These are phyloP conservation scores for Chlorodrepanis virens DNA, from an alignment of 2,113 vertebrate genomes.

Conservation along the genomic window DNA sequence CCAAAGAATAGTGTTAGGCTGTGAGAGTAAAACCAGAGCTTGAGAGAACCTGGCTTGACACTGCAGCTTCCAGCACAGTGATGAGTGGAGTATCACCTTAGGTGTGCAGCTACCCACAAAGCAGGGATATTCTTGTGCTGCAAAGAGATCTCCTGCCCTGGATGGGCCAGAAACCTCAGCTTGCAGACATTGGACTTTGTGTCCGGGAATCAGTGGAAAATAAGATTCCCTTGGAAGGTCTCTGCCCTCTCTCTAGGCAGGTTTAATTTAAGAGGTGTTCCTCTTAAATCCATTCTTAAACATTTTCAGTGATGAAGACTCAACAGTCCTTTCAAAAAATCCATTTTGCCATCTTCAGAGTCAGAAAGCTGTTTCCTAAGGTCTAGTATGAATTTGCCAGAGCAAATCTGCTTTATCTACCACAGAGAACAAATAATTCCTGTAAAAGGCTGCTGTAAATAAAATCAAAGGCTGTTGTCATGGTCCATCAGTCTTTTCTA, in stretches of 20 bases:
- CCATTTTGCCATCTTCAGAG: neutral
- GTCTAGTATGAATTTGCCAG: neutral
- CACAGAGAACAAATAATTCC: constrained; percentile 39
- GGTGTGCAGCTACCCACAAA: neutral
- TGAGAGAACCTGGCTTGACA: neutral
- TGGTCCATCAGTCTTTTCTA: constrained; percentile 47
- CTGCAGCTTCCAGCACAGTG: neutral
- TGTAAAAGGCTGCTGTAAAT: constrained; percentile 40
- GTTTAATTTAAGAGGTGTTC: constrained; percentile 1
- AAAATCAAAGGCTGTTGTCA: constrained; percentile 38
- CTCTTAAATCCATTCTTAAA: neutral
- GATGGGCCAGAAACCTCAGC: neutral
- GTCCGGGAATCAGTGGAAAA: neutral
- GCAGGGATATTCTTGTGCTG: neutral
- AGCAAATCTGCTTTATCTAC: neutral
- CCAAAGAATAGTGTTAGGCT: neutral
- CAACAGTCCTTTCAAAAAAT: neutral
- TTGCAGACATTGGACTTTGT: neutral
- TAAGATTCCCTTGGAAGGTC: neutral
- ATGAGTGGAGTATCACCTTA: too few relatives aligned
- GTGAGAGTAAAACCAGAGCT: neutral
- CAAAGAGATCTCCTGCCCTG: neutral
- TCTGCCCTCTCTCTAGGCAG: neutral
- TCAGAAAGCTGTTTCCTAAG: neutral
- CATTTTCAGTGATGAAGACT: neutral